These are phyloP conservation scores for Uromys caudimaculatus DNA, from an alignment of 2,797 vertebrate species.

Conservation along the genomic window DNA sequence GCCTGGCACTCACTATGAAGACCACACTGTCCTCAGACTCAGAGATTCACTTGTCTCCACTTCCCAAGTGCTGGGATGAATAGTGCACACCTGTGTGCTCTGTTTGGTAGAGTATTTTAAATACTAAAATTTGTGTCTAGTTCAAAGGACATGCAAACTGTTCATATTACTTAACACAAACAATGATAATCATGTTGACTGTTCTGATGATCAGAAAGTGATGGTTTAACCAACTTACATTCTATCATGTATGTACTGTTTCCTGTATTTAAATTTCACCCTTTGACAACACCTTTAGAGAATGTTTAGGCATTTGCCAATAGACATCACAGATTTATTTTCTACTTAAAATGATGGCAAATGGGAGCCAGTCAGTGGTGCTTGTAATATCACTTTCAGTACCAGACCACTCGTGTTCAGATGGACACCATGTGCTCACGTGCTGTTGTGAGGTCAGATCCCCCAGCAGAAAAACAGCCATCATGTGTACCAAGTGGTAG, in stretches of 20 bases:
- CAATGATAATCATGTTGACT: neutral
- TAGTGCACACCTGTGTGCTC: neutral
- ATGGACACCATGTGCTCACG: neutral
- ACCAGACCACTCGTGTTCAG: neutral
- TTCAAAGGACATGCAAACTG: neutral
- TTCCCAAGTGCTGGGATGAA: neutral
- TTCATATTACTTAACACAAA: neutral
- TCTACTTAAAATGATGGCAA: constrained; percentile 24
- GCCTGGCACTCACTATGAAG: neutral
- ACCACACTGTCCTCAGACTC: neutral
- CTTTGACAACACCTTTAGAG: neutral
- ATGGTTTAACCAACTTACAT: neutral
- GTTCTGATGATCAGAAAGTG: neutral
- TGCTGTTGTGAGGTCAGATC: neutral
- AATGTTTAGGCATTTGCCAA: neutral
- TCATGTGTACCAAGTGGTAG: neutral
- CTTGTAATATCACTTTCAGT: neutral
- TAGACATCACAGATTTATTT: neutral
- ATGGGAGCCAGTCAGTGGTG: neutral
- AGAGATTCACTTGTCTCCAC: neutral
- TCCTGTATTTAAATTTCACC: neutral
- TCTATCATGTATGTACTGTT: neutral
- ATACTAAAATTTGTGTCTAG: neutral
- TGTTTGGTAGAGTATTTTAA: neutral
- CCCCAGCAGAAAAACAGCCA: neutral